These are phyloP conservation scores for Micrastur ruficollis DNA, from an alignment of 2,797 vertebrate species.

Conservation along the genomic window DNA sequence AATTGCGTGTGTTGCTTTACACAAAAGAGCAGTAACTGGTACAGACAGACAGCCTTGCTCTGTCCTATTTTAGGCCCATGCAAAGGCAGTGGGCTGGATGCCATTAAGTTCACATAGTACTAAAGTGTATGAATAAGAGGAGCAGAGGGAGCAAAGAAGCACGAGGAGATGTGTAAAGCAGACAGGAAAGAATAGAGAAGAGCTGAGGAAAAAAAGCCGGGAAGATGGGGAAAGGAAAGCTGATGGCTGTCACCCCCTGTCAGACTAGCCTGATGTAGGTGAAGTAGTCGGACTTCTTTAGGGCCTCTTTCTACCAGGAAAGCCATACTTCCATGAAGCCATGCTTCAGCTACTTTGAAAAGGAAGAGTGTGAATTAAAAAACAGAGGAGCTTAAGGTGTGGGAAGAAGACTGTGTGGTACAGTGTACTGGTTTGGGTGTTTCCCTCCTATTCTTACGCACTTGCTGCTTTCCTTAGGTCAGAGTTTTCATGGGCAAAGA, in stretches of 20 bases:
- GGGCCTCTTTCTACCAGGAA: neutral
- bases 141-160: neutral
- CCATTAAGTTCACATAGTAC: neutral
- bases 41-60: neutral
- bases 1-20: neutral
- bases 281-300: neutral
- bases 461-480: neutral
- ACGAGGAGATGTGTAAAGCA: neutral
- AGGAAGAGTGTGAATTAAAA: neutral
- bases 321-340: neutral
- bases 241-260: neutral
- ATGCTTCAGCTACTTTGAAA: neutral
- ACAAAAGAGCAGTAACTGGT: constrained; percentile 3
- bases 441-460: neutral
- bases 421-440: neutral
- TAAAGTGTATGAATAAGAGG: neutral
- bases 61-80: neutral
- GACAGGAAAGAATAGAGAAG: neutral
- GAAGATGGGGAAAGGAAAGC: neutral
- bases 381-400: neutral
- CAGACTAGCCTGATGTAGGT: neutral
- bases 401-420: neutral
- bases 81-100: neutral
- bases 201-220: neutral
- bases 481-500: neutral